Evolutionary conservation across 2,113 vertebrate genomes (phyloP), one percentile per base, ranked within the genome.

Genomic region (Picathartes gymnocephalus): DNA sequence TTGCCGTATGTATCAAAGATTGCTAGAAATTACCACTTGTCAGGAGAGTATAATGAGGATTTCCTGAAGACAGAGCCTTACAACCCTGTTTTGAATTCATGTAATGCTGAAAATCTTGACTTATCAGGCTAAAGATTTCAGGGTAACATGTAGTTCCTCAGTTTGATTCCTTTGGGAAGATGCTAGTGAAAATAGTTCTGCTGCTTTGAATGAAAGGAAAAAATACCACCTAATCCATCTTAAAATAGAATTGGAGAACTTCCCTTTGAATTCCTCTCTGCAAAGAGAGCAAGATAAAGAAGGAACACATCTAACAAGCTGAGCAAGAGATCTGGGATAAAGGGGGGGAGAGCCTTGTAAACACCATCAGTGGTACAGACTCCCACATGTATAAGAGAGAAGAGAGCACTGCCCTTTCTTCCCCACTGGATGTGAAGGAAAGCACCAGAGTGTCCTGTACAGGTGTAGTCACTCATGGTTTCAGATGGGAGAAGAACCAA

Each of bases 1-100:
- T 65, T 97, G 97, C 72, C 53, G 96, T 97, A 97, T 27, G 97
- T 97, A 96, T 74, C 73, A 92, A 76, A 88, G 35, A 78, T 73
- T 53, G 58, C 2, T 66, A 50, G 54, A 85, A 88, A 86, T 64
- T 70, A 33, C 15, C 20, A 21, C 15, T 80, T 72, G 11, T 80
- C 44, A 51, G 64, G 45, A 77, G 8, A 15, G 9, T 47, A 24
- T 69, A 47, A 42, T 83, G 83, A 86, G 50, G 47, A 53, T 35
- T 86, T 81, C 33, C 62, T 39, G 31, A 91, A 65, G 30, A 71
- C 5, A 74, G 15, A 72, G 8, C 37, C 16, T 58, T 79, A 48
- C n/a, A 94, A 54, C 13, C 15, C 24, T 54, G 5, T 48, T 86
- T 95, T 64, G 62, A 82, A 72, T 87, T 91, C 24, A 40, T 56